Conservation (phyloP, 2,888 invertebrate species). For the Nephrotoma appendiculata region DNA sequence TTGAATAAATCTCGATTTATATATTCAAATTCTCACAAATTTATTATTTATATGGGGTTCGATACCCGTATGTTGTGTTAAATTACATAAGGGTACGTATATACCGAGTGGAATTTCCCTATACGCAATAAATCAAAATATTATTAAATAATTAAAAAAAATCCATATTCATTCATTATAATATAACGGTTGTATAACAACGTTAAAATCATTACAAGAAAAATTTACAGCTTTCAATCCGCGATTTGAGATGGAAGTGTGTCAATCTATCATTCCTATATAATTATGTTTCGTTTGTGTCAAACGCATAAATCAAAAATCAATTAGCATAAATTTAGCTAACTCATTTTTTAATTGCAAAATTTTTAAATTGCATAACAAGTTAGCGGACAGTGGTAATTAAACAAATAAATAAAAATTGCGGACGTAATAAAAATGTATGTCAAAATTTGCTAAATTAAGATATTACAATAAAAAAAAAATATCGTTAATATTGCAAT, state of each 20-base stretch:
- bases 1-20: background rate
- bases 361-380: background rate
- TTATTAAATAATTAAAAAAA: background rate
- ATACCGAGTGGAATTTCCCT: too few species aligned
- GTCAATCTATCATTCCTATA: background rate
- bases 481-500: background rate
- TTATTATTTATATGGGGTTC: background rate
- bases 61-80: background rate
- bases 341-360: background rate
- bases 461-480: background rate
- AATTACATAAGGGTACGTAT: background rate
- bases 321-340: background rate
- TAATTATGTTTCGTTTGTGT: background rate
- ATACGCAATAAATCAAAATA: background rate
- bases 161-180: background rate
- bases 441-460: background rate
- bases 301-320: background rate
- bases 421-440: background rate
- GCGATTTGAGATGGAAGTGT: background rate
- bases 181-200: background rate
- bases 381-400: background rate
- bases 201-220: background rate
- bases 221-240: background rate
- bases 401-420: background rate
- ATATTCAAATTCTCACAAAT: background rate